Base-by-base conservation (phyloP, 2,888 invertebrate genomes). In the Merodon equestris region DNA sequence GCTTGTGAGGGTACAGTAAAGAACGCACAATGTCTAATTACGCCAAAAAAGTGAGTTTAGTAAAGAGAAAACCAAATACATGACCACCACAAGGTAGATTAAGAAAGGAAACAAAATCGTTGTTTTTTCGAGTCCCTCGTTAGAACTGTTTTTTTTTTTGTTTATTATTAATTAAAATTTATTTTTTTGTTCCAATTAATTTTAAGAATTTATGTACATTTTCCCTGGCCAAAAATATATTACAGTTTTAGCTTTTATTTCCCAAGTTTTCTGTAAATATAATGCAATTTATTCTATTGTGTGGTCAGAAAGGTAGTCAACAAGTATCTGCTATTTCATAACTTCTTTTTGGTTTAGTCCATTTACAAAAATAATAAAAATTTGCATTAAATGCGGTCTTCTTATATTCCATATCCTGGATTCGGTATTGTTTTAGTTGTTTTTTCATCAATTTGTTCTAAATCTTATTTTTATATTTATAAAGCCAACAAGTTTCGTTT, bases 281-380 rank as follows among this genome's bases (percentile, higher is more conserved):
- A 27, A 27, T 27, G 2, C 7, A 2, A 27, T 27, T 27, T 27
- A 27, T 4, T 27, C 27, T 27, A 27, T 27, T 27, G 27, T 27
- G 27, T 27, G 3, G 27, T 27, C 27, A 27, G 27, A 27, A 27
- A 27, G 27, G 27, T 27, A 27, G 2, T 27, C 27, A 27, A 27
- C 27, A 48, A 42, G 45, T 60, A 50, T 61, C 53, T 63, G 9
- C 40, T 57, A 27, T 27, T 27, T 27, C 27, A 27, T 27, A 4
- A 27, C 3, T 27, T 7, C 27, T 27, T 27, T 4, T 4, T 27
- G 2, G 27, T 27, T 27, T 27, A 4, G 7, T 27, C 7, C 7
- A 2, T 57, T 67, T 74, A 68, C 68, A 79, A 73, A 73, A 68
- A 68, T 68, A 73, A 74, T 53, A 64, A 67, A 64, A 60, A 36